Evolutionary conservation across 2,888 invertebrate species (phyloP).

Genomic region (Drosophila robusta): DNA sequence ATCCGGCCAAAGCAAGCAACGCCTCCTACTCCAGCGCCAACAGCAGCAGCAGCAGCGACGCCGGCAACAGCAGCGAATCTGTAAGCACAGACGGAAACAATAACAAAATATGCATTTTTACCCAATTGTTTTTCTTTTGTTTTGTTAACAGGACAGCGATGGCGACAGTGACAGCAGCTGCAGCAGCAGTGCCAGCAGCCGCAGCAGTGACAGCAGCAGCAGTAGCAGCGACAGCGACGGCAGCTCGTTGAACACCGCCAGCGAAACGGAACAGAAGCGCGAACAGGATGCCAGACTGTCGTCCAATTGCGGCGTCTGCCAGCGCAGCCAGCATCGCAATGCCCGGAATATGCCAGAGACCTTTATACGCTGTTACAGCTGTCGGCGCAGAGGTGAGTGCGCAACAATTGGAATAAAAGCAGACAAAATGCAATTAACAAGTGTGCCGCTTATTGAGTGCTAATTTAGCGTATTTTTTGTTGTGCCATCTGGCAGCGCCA

Average conservation of each 20-base stretch:
- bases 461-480: too few species aligned
- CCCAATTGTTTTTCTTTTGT: not conserved
- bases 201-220: conserved; percentile 25
- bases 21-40: conserved; percentile 38
- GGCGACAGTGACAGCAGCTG: conserved; percentile 59
- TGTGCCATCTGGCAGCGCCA: too few species aligned
- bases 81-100: conserved; percentile 46
- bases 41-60: conserved; percentile 51
- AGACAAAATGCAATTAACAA: not conserved
- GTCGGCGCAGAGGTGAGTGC: conserved; percentile 86
- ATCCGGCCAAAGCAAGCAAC: conserved; percentile 32
- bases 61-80: conserved; percentile 61
- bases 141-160: conserved; percentile 60
- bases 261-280: conserved; percentile 66
- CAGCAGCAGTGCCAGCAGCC: conserved; percentile 44
- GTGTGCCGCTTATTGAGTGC: too few species aligned
- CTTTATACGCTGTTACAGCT: conserved; percentile 87
- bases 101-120: not conserved
- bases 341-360: conserved; percentile 87
- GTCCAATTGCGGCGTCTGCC: conserved; percentile 87
- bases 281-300: conserved; percentile 50
- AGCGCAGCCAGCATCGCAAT: conserved; percentile 87
- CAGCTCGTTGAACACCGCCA: conserved; percentile 54
- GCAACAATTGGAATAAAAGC: not conserved
- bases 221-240: conserved; percentile 29